These are phyloP conservation scores for Drosophila picticornis DNA, from an alignment of 2,888 invertebrate genomes.

Conservation along the genomic window DNA sequence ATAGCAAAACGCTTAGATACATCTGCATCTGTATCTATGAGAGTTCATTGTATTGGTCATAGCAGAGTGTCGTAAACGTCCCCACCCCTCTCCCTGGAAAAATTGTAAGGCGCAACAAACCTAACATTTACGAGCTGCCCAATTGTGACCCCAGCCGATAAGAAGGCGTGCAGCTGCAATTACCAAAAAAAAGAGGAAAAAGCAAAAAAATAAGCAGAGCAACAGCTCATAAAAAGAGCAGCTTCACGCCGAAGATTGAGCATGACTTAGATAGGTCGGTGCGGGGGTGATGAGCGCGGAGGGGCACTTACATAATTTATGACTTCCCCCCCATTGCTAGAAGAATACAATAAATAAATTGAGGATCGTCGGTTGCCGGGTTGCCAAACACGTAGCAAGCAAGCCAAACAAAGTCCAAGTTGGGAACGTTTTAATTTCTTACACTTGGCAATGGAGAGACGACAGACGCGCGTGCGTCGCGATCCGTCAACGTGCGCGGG, in stretches of 20 bases:
- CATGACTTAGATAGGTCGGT: neutral
- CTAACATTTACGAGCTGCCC: conserved; percentile 54
- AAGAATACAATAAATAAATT: conserved; percentile 80
- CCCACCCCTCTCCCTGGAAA: neutral
- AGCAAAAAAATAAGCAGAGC: conserved; percentile 9
- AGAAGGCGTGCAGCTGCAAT: conserved; percentile 68
- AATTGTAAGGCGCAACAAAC: neutral
- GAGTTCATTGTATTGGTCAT: conserved; percentile 44
- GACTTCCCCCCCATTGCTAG: conserved; percentile 74
- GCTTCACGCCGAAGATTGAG: conserved; percentile 20
- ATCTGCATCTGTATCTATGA: conserved; percentile 43
- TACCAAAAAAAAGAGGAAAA: conserved; percentile 9
- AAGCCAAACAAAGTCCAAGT: conserved; percentile 77
- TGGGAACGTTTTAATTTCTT: conserved; percentile 81
- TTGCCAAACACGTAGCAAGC: conserved; percentile 79
- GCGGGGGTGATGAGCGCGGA: neutral
- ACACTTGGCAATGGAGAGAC: conserved; percentile 71
- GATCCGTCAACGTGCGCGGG: conserved; percentile 80
- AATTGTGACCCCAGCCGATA: conserved; percentile 49
- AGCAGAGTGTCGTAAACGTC: conserved; percentile 28
- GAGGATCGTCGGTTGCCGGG: conserved; percentile 75
- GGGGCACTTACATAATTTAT: conserved; percentile 75
- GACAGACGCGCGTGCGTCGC: conserved; percentile 72
- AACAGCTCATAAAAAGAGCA: conserved; percentile 67
- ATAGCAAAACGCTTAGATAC: conserved; percentile 37